These are phyloP conservation scores for Patagioenas fasciata DNA, from an alignment of 2,113 vertebrate species.

Conservation along the genomic window DNA sequence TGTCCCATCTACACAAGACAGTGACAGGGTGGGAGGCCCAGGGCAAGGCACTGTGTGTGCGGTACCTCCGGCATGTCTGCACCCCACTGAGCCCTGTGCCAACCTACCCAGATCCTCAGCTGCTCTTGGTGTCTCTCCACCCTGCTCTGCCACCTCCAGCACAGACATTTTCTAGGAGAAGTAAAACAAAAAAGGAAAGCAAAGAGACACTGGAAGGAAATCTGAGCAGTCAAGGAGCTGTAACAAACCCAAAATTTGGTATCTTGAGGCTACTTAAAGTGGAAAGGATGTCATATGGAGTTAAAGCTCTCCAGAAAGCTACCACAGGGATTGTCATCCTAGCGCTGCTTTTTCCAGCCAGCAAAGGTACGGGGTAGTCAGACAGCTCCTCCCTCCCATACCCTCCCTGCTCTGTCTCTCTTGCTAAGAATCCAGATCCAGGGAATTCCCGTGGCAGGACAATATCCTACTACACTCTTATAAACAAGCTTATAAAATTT, in stretches of 20 bases:
- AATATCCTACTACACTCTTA: background rate
- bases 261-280: background rate
- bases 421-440: background rate
- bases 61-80: fast-evolving
- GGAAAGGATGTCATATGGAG: background rate
- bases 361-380: background rate
- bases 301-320: background rate
- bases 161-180: background rate
- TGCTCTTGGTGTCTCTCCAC: background rate
- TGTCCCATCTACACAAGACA: background rate
- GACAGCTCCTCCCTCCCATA: background rate
- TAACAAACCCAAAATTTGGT: background rate
- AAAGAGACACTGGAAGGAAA: background rate
- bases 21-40: background rate
- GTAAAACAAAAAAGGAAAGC: background rate
- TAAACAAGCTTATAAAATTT: background rate
- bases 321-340: background rate
- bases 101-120: background rate
- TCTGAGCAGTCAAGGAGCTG: background rate
- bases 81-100: fast-evolving
- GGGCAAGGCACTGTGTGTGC: fast-evolving
- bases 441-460: background rate
- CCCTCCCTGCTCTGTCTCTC: background rate
- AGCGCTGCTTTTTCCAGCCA: background rate
- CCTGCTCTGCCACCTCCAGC: background rate